These are phyloP conservation scores for Steinernema scapterisci DNA, from an alignment of 2,888 invertebrate species.

Conservation along the genomic window DNA sequence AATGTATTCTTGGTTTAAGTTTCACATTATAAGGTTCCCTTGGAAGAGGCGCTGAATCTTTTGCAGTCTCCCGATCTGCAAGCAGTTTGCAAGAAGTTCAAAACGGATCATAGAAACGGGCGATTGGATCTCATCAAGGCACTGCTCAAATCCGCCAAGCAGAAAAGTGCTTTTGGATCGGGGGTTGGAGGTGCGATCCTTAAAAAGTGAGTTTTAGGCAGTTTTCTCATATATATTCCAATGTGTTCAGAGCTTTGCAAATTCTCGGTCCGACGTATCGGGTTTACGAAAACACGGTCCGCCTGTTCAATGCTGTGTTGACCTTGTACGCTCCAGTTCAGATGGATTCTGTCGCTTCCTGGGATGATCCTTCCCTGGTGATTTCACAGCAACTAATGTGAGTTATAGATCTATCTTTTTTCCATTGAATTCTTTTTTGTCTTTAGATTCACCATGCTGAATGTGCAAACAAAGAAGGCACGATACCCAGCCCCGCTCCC, in stretches of 20 bases:
- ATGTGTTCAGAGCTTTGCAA: constrained; percentile 32
- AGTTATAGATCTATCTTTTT: constrained; percentile 36
- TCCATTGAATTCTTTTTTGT: constrained; percentile 13
- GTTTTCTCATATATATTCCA: too few relatives aligned
- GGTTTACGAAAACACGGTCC: constrained; percentile 37
- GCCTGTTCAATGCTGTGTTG: constrained; percentile 49
- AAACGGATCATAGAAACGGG: not conserved
- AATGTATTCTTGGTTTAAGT: not conserved
- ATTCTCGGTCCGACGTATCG: constrained; percentile 46
- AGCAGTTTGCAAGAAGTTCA: constrained; percentile 10
- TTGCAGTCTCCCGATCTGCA: not conserved
- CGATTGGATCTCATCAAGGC: not conserved
- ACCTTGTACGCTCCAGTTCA: constrained; percentile 53
- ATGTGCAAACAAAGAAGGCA: constrained; percentile 38
- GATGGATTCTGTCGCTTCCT: constrained; percentile 48
- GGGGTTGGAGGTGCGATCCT: not conserved
- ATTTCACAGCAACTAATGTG: constrained; percentile 49
- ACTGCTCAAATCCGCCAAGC: not conserved
- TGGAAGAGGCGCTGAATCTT: not conserved
- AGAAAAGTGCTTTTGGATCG: not conserved
- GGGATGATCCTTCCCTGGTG: constrained; percentile 46
- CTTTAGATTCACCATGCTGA: constrained; percentile 37
- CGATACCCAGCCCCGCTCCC: constrained; percentile 42
- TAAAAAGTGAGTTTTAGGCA: not conserved
- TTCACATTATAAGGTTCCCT: not conserved